Conservation (phyloP, 2,888 invertebrate species). For the Clistopyga incitator region DNA sequence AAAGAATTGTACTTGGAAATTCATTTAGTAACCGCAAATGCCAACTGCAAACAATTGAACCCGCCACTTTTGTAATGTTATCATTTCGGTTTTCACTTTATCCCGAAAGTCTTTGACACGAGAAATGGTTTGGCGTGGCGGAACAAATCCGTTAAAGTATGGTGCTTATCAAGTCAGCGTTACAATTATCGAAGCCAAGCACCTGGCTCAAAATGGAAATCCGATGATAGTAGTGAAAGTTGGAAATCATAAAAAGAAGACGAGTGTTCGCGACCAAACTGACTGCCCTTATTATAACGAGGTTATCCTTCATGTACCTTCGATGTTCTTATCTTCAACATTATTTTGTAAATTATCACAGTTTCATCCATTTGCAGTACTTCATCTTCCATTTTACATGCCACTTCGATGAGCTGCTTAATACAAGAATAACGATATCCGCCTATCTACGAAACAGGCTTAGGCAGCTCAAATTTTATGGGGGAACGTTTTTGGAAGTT, state of each 20-base stretch:
- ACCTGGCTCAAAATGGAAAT: conserved; percentile 86
- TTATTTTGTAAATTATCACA: background rate
- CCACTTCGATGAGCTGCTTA: conserved; percentile 86
- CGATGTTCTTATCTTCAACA: background rate
- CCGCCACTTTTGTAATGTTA: background rate
- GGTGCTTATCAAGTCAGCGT: conserved; percentile 86
- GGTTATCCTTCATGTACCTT: conserved; percentile 82
- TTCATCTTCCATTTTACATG: conserved; percentile 89
- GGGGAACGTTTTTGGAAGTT: conserved; percentile 88
- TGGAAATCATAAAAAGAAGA: conserved; percentile 87
- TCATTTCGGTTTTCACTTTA: conserved; percentile 7
- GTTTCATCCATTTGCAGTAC: conserved; percentile 85
- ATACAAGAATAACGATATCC: conserved; percentile 87
- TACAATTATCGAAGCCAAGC: conserved; percentile 88
- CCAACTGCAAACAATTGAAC: conserved; percentile 37
- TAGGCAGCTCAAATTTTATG: conserved; percentile 82
- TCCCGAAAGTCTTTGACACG: background rate
- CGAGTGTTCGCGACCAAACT: conserved; percentile 86
- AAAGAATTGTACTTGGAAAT: too few relatives aligned
- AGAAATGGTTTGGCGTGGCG: conserved; percentile 58
- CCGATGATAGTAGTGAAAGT: conserved; percentile 88
- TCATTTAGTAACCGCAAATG: background rate
- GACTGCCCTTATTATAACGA: conserved; percentile 89
- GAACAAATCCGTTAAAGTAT: conserved; percentile 66
- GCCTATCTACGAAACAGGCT: conserved; percentile 83